Base-by-base conservation (phyloP, 2,113 vertebrate species). In the Limanda limanda region DNA sequence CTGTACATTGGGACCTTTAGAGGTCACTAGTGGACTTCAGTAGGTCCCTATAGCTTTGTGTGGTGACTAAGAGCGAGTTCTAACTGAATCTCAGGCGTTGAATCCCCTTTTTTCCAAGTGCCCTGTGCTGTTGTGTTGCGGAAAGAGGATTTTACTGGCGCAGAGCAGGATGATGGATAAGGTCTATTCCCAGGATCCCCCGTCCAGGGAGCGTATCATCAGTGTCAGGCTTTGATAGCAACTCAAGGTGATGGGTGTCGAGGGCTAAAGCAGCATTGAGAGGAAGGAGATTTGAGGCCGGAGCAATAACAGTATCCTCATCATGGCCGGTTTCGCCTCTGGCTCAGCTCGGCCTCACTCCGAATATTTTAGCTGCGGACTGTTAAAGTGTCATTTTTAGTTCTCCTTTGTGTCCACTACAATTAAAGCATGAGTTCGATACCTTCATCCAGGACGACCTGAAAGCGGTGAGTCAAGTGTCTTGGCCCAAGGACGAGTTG, bases 241-340 rank as follows among this genome's bases (percentile, higher is more conserved):
- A 72, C 74, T 90, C 81, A 61, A 86, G 75, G 79, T 85, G 83
- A 88, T 68, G 60, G 75, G 87, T 79, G 88, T 84, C 81, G 56
- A 69, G 85, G 85, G 79, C 83, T 77, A 23, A 70, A 65, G 76
- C 67, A 24, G 70, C 59, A 37, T 68, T 21, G 60, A 60, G 47
- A 63, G 59, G 64, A 51, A 62, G 68, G 68, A 79, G 80, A 67
- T 55, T 51, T 27, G n/a, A 55, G 81, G 79, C 81, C 79, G 63
- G 60, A 79, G 60, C 70, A 51, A 15, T 83, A 82, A 89, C 24
- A 52, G 60, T 18, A 0, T 56, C 76, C 62, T 84, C 81, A 71
- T 88, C 67, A 64, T 79, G 68, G 56, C 48, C 3, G 59, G 56
- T 58, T 57, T 58, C n/a, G 68, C 47, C 76, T 54, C 51, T 64